These are phyloP conservation scores for Microctonus hyperodae DNA, from an alignment of 2,888 invertebrate species.

Conservation along the genomic window DNA sequence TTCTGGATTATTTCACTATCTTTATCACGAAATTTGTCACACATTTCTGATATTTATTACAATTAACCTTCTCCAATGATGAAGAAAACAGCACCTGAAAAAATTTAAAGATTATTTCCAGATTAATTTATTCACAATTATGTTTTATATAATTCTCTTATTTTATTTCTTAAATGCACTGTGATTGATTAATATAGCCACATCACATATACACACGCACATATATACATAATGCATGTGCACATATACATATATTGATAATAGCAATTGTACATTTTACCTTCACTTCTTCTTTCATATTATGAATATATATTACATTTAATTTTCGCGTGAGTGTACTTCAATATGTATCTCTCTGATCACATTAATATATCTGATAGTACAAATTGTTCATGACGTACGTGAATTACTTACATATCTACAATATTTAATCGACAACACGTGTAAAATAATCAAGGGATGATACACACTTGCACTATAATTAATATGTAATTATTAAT, in stretches of 20 bases:
- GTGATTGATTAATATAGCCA: constrained; percentile 11
- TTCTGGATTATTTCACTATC: background rate
- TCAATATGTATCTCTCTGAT: background rate
- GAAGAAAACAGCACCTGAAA: background rate
- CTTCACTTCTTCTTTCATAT: background rate
- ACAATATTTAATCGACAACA: background rate
- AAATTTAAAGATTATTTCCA: background rate
- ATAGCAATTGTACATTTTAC: constrained; percentile 13
- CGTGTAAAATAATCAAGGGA: constrained; percentile 2
- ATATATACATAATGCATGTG: background rate
- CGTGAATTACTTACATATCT: background rate
- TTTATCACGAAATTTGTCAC: background rate
- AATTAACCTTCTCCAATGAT: background rate
- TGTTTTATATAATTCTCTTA: no score
- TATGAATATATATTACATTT: background rate
- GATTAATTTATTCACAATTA: no score
- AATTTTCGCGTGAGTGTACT: background rate
- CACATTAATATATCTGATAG: background rate
- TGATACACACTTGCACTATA: background rate
- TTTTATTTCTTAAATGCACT: no score
- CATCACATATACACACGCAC: constrained; percentile 3
- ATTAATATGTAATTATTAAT: background rate
- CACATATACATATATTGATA: background rate
- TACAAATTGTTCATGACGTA: background rate
- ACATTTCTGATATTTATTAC: background rate